phyloP scores from a whole-genome alignment of 2,113 vertebrate species.

The Gallinago undulata region DNA sequence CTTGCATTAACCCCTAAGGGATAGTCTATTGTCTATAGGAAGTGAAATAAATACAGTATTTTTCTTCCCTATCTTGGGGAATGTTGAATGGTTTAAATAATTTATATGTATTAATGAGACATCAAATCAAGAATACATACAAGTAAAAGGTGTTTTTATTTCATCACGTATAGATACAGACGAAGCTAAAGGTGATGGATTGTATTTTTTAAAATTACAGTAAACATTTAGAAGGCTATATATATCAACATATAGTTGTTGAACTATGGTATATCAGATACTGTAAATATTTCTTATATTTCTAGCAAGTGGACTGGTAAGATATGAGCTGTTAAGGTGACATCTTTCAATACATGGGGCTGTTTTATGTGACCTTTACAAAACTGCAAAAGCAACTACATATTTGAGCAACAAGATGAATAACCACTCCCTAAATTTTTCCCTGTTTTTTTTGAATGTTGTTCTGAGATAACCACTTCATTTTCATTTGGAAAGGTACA shows the following conservation, averaged over 20 bases:
- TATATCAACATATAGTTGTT: not conserved
- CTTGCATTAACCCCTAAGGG: not conserved
- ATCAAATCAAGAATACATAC: not conserved
- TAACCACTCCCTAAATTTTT: not conserved
- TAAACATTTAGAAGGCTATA: not conserved
- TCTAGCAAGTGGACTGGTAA: not conserved
- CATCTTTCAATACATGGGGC: not conserved
- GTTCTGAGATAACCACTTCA: not conserved
- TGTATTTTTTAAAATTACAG: not conserved
- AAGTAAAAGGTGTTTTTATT: not conserved
- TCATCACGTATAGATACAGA: not conserved
- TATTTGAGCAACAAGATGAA: not conserved
- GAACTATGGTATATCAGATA: not conserved
- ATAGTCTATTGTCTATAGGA: not conserved
- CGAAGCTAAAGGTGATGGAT: not conserved
- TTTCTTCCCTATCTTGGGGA: not conserved
- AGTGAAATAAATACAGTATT: not conserved
- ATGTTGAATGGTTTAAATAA: not conserved
- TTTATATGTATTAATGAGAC: constrained; percentile 20
- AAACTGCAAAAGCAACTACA: not conserved
- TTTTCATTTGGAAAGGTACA: not conserved
- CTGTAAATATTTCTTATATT: not conserved
- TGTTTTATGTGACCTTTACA: not conserved
- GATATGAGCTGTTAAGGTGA: not conserved
- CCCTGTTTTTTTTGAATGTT: not conserved